Conservation (phyloP, 2,888 invertebrate species). For the Acrobasis suavella region DNA sequence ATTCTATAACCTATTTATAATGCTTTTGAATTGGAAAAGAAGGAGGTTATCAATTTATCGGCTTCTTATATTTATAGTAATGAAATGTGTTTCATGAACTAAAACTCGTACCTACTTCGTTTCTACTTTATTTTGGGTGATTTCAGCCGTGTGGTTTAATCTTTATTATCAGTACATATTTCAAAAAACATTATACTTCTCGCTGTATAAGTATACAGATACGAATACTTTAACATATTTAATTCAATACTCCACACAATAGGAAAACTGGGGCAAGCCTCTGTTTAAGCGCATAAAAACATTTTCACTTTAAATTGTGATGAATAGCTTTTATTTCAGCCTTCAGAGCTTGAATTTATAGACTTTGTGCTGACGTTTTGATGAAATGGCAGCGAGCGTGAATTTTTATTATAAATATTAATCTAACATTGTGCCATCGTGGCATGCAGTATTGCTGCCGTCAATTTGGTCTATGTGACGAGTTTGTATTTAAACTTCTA, state of each 20-base stretch:
- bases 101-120: no score
- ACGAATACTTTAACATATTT: conserved; percentile 4
- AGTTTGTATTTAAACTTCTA: background rate
- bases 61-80: no score
- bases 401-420: background rate
- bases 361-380: conserved; percentile 6
- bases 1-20: no score
- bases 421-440: background rate
- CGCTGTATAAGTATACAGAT: background rate
- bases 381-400: background rate
- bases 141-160: no score
- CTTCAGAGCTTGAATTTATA: conserved; percentile 8
- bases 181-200: background rate
- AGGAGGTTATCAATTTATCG: no score
- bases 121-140: no score
- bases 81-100: no score
- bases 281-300: conserved; percentile 12
- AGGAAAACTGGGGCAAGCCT: conserved; percentile 10
- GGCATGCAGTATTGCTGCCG: background rate
- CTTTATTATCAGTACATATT: no score
- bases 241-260: background rate
- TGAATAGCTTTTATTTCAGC: conserved; percentile 13
- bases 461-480: background rate
- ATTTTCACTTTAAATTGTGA: conserved; percentile 3
- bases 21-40: no score